phyloP scores from a whole-genome alignment of 2,888 invertebrate genomes.

The Lepidochitona cinerea region DNA sequence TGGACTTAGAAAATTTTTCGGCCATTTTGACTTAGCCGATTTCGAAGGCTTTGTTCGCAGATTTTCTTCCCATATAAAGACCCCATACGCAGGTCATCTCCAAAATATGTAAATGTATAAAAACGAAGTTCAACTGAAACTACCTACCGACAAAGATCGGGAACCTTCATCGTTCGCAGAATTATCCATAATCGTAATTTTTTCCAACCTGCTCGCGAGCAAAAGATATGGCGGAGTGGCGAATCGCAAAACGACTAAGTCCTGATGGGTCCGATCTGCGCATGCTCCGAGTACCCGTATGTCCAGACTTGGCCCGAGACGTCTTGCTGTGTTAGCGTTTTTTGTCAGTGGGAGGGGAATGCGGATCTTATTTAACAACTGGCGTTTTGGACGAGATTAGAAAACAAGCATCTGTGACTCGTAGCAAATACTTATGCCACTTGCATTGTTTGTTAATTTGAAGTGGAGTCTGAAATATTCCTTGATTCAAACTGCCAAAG shows the following conservation, averaged over 20 bases:
- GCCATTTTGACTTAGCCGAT: conserved; percentile 63
- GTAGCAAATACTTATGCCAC: too few relatives aligned
- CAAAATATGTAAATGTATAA: neutral
- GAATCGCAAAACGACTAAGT: conserved; percentile 54
- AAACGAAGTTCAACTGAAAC: conserved; percentile 15
- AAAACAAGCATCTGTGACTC: too few relatives aligned
- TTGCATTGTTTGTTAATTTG: too few relatives aligned
- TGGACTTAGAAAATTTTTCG: conserved; percentile 63
- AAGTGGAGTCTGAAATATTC: too few relatives aligned
- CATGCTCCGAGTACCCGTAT: conserved; percentile 41
- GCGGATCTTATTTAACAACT: too few relatives aligned
- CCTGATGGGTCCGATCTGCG: conserved; percentile 42
- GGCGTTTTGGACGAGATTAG: too few relatives aligned
- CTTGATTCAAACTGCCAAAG: too few relatives aligned
- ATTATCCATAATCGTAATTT: conserved; percentile 36
- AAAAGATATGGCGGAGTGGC: conserved; percentile 27
- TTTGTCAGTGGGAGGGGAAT: too few relatives aligned
- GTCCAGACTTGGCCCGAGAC: neutral
- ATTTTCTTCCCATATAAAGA: conserved; percentile 7
- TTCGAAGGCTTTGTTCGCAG: conserved; percentile 29
- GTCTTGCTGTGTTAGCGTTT: too few relatives aligned
- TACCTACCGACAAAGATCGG: conserved; percentile 33
- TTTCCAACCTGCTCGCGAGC: conserved; percentile 20
- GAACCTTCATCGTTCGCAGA: conserved; percentile 28
- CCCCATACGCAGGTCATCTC: neutral